phyloP scores from a whole-genome alignment of 1,140 invertebrate species.

The Oedothorax gibbosus region DNA sequence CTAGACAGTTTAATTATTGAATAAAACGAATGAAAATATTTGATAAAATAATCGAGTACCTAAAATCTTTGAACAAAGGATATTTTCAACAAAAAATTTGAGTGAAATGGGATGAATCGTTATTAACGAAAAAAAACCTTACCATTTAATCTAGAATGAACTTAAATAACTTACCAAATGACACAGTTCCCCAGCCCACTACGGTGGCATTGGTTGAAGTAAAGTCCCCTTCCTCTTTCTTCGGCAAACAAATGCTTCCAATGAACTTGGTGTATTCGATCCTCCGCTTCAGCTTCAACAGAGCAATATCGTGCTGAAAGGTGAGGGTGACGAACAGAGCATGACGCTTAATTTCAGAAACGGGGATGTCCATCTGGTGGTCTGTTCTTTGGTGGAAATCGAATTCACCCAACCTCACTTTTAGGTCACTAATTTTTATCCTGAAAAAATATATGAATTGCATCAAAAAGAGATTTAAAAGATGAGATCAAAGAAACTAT shows the following conservation, averaged over 20 bases:
- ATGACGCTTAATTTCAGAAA: constrained; percentile 58
- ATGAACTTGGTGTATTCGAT: constrained; percentile 64
- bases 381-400: constrained; percentile 63
- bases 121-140: too few relatives aligned
- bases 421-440: constrained; percentile 63
- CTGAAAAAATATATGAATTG: constrained; percentile 56
- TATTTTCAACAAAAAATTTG: too few relatives aligned
- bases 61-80: too few relatives aligned
- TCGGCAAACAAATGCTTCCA: constrained; percentile 66
- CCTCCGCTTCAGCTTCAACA: constrained; percentile 64
- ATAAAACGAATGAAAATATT: too few relatives aligned
- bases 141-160: too few relatives aligned
- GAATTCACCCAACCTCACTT: constrained; percentile 65
- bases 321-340: constrained; percentile 63
- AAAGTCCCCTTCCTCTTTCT: constrained; percentile 20
- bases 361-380: constrained; percentile 62
- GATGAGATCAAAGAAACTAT: neutral
- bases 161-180: constrained; percentile 65
- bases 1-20: too few relatives aligned
- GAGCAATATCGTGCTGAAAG: constrained; percentile 66
- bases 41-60: too few relatives aligned
- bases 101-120: too few relatives aligned
- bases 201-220: constrained; percentile 61
- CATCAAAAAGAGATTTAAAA: neutral
- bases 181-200: constrained; percentile 78